Conservation (phyloP, 2,888 invertebrate genomes). For the Sisyra nigra region DNA sequence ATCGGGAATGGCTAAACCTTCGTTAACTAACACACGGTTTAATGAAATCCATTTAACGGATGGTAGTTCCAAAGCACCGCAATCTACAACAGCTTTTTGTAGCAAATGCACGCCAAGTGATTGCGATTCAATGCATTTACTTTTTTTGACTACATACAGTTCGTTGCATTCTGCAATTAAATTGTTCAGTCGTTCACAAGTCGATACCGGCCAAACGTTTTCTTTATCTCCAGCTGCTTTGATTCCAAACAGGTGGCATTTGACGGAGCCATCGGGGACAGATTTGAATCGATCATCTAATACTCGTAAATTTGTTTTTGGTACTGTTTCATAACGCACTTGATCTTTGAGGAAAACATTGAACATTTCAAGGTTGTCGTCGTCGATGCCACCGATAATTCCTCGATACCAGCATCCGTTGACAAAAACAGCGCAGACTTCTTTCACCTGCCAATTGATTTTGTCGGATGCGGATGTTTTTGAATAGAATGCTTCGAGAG, state of each 20-base stretch:
- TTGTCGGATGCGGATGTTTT: conserved; percentile 1
- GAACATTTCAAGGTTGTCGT: conserved; percentile 24
- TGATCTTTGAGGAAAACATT: conserved; percentile 52
- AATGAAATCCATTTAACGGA: conserved; percentile 45
- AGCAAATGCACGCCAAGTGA: conserved; percentile 42
- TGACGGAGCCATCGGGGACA: conserved; percentile 39
- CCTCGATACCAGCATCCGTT: conserved; percentile 2
- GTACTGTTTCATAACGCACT: conserved; percentile 34
- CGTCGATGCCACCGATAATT: conserved; percentile 1
- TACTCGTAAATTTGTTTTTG: conserved; percentile 28
- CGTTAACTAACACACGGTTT: conserved; percentile 44
- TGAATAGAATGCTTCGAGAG: not conserved
- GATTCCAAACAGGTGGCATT: conserved; percentile 53
- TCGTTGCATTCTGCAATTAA: conserved; percentile 33
- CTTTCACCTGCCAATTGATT: not conserved
- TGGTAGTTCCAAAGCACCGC: conserved; percentile 49
- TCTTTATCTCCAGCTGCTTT: conserved; percentile 44
- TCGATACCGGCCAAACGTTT: conserved; percentile 38
- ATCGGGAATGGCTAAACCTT: conserved; percentile 41
- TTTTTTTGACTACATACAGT: conserved; percentile 14
- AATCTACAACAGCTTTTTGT: conserved; percentile 39
- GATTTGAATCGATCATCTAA: conserved; percentile 33
- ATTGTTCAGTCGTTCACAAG: conserved; percentile 41
- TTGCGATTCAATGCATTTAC: conserved; percentile 14
- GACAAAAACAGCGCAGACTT: conserved; percentile 1